phyloP scores from a whole-genome alignment of 2,888 invertebrate genomes.

The Papilio elwesi region DNA sequence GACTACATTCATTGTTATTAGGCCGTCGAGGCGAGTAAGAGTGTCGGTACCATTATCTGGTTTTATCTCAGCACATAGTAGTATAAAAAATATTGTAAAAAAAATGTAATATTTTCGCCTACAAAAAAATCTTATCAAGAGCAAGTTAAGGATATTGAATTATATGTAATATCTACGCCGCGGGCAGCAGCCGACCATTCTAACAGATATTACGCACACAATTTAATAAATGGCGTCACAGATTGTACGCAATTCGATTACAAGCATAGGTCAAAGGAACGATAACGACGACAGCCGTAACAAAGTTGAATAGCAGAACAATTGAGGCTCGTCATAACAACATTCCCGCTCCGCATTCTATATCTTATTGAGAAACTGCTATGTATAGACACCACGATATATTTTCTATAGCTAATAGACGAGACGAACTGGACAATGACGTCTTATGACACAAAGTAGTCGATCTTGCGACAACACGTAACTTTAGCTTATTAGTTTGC shows the following conservation, averaged over 20 bases:
- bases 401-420: neutral
- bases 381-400: neutral
- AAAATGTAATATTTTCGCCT: constrained; percentile 17
- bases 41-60: too few species aligned
- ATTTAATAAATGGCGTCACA: constrained; percentile 45
- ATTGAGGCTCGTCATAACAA: constrained; percentile 29
- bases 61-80: too few species aligned
- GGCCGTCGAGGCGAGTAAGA: too few species aligned
- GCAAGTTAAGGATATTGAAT: constrained; percentile 40
- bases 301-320: constrained; percentile 36
- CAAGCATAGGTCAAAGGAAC: constrained; percentile 36
- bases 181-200: constrained; percentile 13
- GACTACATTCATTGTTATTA: too few species aligned
- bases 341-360: constrained; percentile 18
- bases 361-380: constrained; percentile 12
- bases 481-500: too few species aligned
- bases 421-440: neutral
- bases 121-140: constrained; percentile 33
- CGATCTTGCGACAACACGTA: neutral
- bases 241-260: constrained; percentile 45
- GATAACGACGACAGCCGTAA: constrained; percentile 36
- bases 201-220: constrained; percentile 39
- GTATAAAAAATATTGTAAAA: too few species aligned
- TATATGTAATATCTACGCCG: constrained; percentile 39
- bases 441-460: neutral